phyloP scores from a whole-genome alignment of 2,888 invertebrate species.

The Apamea anceps region DNA sequence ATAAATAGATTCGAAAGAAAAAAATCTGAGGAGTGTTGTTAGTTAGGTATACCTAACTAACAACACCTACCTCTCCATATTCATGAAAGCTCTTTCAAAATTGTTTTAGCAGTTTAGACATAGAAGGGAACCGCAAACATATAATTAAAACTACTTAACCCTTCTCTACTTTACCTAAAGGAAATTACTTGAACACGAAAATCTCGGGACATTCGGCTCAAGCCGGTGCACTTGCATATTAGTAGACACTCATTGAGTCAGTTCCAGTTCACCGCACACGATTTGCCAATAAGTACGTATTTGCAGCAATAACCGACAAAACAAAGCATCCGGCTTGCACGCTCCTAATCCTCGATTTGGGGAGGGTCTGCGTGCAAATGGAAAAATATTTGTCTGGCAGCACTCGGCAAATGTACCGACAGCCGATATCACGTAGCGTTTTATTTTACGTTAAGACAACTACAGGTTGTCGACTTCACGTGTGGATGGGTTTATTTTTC shows the following conservation, averaged over 20 bases:
- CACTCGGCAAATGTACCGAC: slow-evolving; percentile 65
- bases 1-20: not conserved
- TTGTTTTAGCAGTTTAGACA: not conserved
- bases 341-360: slow-evolving; percentile 85
- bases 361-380: slow-evolving; percentile 83
- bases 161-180: not conserved
- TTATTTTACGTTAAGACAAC: slow-evolving; percentile 81
- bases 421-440: slow-evolving; percentile 76
- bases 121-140: not conserved
- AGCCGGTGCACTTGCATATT: slow-evolving; percentile 34
- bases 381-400: slow-evolving; percentile 89
- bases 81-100: not conserved
- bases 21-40: too few species aligned
- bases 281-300: slow-evolving; percentile 65
- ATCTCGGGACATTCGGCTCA: slow-evolving; percentile 4
- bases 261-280: slow-evolving; percentile 48
- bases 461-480: slow-evolving; percentile 71
- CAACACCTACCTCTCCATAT: not conserved
- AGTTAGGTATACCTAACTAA: too few species aligned
- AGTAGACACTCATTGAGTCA: slow-evolving; percentile 43
- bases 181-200: not conserved
- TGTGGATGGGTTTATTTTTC: slow-evolving; percentile 65
- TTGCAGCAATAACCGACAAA: slow-evolving; percentile 71
- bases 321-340: slow-evolving; percentile 74
- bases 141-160: not conserved